These are phyloP conservation scores for Odontocolon sp. DNA, from an alignment of 2,888 invertebrate species.

Conservation along the genomic window DNA sequence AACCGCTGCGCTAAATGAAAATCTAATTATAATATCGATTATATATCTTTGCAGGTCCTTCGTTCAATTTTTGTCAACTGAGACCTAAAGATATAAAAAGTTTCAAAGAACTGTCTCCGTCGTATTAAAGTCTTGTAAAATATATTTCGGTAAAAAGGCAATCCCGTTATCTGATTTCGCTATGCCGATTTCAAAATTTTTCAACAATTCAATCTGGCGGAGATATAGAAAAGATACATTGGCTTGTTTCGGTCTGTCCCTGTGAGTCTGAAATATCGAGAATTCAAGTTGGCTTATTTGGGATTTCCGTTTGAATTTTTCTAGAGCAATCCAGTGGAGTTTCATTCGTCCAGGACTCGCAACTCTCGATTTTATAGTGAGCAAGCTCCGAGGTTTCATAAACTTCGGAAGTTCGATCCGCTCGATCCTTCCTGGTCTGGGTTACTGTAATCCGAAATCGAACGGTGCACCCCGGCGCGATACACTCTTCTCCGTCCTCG, in stretches of 20 bases:
- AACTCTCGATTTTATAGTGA: constrained; percentile 37
- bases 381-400: constrained; percentile 39
- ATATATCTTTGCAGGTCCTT: neutral
- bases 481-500: constrained; percentile 10
- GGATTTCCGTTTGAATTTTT: neutral
- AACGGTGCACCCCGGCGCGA: constrained; percentile 30
- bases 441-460: constrained; percentile 23
- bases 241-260: neutral
- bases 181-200: too few species aligned
- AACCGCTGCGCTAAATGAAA: neutral
- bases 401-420: constrained; percentile 40
- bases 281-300: constrained; percentile 8
- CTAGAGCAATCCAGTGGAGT: neutral
- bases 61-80: neutral
- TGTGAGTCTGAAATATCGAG: neutral
- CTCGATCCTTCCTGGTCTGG: constrained; percentile 14
- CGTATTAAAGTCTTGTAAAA: too few species aligned
- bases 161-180: too few species aligned
- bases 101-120: too few species aligned
- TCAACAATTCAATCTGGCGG: too few species aligned
- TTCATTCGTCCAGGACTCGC: neutral
- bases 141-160: too few species aligned
- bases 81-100: too few species aligned
- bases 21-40: constrained; percentile 3
- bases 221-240: too few species aligned